Percentiles rank a stretch among this genome's conserved stretches.
Conservation (phyloP, 2,797 vertebrate genomes). For the Phrynocephalus vlangalii region DNA sequence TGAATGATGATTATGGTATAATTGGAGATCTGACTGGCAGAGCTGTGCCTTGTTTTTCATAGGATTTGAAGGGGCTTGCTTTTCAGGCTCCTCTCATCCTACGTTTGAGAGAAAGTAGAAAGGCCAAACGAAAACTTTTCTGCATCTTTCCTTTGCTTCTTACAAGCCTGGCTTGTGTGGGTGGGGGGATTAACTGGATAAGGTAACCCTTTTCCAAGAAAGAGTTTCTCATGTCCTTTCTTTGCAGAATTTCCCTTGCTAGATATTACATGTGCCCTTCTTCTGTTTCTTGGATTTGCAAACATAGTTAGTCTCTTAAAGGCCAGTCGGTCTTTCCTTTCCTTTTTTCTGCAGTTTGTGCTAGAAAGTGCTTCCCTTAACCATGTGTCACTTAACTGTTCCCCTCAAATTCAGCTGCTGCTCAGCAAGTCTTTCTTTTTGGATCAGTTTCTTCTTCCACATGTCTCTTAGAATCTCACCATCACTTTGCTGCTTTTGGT, state of each 20-base stretch:
- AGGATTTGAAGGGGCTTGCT: neutral
- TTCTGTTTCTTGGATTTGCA: neutral
- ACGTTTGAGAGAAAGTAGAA: neutral
- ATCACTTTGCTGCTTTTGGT: neutral
- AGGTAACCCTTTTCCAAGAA: neutral
- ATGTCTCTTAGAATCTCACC: neutral
- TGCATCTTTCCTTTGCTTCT: neutral
- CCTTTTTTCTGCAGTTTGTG: neutral
- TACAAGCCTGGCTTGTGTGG: neutral
- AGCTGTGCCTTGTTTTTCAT: slow-evolving; percentile 3
- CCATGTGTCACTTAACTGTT: neutral
- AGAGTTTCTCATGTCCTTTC: neutral
- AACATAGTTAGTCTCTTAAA: neutral
- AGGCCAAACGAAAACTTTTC: neutral
- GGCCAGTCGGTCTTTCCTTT: neutral
- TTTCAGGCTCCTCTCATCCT: neutral
- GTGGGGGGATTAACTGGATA: neutral
- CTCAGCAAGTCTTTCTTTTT: neutral
- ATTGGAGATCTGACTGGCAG: slow-evolving; percentile 35
- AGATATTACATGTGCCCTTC: neutral
- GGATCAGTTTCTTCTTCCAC: neutral
- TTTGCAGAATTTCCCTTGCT: neutral
- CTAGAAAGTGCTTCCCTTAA: neutral
- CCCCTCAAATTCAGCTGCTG: neutral
- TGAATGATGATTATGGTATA: neutral